These are phyloP conservation scores for Agrypnia vestita DNA, from an alignment of 1,140 invertebrate species.

Conservation along the genomic window DNA sequence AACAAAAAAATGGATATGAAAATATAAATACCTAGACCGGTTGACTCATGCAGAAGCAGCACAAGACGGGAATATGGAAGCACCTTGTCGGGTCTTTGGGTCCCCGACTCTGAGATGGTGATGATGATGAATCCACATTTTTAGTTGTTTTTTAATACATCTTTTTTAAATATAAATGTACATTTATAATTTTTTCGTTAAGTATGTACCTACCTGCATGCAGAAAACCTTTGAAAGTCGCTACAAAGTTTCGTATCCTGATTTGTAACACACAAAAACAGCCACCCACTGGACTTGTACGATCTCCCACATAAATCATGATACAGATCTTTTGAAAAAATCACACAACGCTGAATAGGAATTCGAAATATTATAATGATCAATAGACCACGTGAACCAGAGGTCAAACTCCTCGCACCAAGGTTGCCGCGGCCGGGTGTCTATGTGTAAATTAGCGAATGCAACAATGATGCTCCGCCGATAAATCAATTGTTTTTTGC, in stretches of 20 bases:
- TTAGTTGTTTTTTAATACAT: too few species aligned
- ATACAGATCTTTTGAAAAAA: background rate
- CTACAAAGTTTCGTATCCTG: background rate
- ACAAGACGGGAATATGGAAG: too few species aligned
- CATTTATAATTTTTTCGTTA: too few species aligned
- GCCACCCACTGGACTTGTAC: background rate
- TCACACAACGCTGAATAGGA: background rate
- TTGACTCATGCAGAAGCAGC: too few species aligned
- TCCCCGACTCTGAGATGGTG: too few species aligned
- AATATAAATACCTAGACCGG: too few species aligned
- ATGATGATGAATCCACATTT: too few species aligned
- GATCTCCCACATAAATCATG: background rate
- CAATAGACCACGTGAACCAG: constrained; percentile 10
- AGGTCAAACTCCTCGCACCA: background rate
- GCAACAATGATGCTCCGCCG: constrained; percentile 3
- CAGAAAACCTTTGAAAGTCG: too few species aligned
- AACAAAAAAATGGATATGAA: too few species aligned
- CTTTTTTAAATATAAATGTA: too few species aligned
- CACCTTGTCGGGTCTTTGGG: too few species aligned
- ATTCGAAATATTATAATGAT: constrained; percentile 10
- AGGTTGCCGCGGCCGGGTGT: constrained; percentile 6
- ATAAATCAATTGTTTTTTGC: constrained; percentile 17
- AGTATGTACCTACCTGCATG: too few species aligned
- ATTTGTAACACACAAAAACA: background rate
- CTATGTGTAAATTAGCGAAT: constrained; percentile 6